Base-by-base conservation (phyloP, 2,888 invertebrate species). In the Amblyjoppa proteus region DNA sequence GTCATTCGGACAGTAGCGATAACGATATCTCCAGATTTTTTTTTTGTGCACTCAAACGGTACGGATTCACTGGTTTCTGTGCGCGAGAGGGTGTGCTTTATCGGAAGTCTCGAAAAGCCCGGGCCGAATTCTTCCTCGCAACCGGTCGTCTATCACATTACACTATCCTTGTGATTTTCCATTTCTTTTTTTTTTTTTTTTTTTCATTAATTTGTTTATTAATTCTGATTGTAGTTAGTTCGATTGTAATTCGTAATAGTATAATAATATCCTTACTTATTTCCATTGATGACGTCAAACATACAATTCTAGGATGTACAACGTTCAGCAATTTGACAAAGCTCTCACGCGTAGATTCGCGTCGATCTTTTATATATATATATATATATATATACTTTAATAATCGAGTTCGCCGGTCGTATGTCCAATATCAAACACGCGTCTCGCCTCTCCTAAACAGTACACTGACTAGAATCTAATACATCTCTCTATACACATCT, bases 401-500 rank as follows among this genome's bases (percentile, higher is more conserved):
- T 20, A 11, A 77, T 75, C 75, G 75, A 76, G 25, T 71, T 28
- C 13, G 66, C 68, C 31, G 56, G n/a, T 81, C 68, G 38, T 61
- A 70, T 66, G 61, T 73, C 61, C 81, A 61, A 56, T 81, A 78
- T 81, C 69, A 81, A 74, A 81, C 78, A 81, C 66, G 81, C 74
- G 74, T 81, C 38, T 61, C 71, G 66, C 45, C 20, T 68, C 74
- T 38, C 49, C 74, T 82, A 90, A 90, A 90, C 89, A 89, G 88
- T 91, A 90, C 90, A 88, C 88, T 92, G 92, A 92, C 92, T 92
- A 92, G 92, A 92, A 88, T 91, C 92, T 92, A 92, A 92, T 89
- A 89, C 89, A 89, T 90, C 88, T 87, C 90, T 86, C 80, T 84
- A 86, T 86, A 86, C 86, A 85, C 85, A 87, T 84, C 78, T 88